phyloP scores from a whole-genome alignment of 1,140 invertebrate species.

The Dryas iulia region DNA sequence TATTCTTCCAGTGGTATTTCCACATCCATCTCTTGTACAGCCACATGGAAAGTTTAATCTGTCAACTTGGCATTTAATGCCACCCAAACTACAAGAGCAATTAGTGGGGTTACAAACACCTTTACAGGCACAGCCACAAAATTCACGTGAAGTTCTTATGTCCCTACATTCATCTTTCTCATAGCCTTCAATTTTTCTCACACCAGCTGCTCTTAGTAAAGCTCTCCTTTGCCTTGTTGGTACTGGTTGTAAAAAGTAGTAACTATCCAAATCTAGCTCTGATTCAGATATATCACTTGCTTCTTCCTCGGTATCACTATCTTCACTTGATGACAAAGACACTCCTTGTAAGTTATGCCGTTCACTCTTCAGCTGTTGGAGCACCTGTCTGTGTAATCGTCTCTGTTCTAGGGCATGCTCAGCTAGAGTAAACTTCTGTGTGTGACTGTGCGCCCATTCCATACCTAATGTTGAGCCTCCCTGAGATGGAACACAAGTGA shows the following conservation, averaged over 20 bases:
- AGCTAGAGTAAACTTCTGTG: conserved; percentile 85
- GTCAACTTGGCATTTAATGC: conserved; percentile 98
- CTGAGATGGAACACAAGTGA: conserved; percentile 97
- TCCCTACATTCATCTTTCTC: conserved; percentile 97
- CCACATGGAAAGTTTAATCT: conserved; percentile 97
- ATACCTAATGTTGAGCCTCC: conserved; percentile 98
- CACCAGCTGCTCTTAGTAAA: conserved; percentile 92
- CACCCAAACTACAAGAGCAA: conserved; percentile 95
- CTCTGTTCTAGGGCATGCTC: conserved; percentile 94
- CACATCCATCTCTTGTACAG: conserved; percentile 96
- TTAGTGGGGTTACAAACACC: conserved; percentile 96
- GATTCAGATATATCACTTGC: conserved; percentile 91
- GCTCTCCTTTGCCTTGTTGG: conserved; percentile 94
- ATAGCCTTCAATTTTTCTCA: conserved; percentile 94
- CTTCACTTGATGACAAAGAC: conserved; percentile 86
- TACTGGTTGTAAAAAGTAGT: conserved; percentile 96
- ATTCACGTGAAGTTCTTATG: conserved; percentile 94
- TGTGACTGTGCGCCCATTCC: conserved; percentile 91
- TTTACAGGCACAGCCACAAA: conserved; percentile 97
- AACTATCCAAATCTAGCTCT: conserved; percentile 93
- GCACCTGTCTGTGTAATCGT: conserved; percentile 89
- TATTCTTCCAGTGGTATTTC: conserved; percentile 94
- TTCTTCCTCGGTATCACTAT: conserved; percentile 90
- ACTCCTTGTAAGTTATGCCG: conserved; percentile 79
- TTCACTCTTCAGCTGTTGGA: conserved; percentile 88